phyloP scores from a whole-genome alignment of 1,140 invertebrate species.

The Orussus abietinus region DNA sequence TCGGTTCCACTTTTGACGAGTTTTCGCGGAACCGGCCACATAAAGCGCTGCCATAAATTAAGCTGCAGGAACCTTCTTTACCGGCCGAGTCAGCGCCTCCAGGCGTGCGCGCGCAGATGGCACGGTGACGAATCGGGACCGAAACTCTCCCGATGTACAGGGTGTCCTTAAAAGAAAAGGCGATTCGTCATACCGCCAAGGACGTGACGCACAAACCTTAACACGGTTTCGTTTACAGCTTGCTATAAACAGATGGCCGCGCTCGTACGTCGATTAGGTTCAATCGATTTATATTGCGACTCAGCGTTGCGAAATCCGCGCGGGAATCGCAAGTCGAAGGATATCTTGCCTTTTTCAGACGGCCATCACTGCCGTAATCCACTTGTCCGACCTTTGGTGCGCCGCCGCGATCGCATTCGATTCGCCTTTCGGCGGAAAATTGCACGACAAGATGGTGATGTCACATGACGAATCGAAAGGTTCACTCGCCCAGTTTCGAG shows the following conservation, averaged over 20 bases:
- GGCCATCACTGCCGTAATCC: slow-evolving; percentile 19
- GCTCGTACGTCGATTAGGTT: slow-evolving; percentile 30
- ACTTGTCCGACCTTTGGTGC: no score
- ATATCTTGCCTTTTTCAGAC: slow-evolving; percentile 32
- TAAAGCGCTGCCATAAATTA: no score
- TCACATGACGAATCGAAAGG: slow-evolving; percentile 11
- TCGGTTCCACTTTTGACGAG: no score
- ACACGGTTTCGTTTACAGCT: slow-evolving; percentile 31
- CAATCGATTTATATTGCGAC: slow-evolving; percentile 29
- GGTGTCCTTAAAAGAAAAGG: no score
- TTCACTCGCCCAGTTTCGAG: background rate
- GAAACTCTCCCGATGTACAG: no score
- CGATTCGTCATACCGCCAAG: slow-evolving; percentile 14
- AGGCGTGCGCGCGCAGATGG: no score
- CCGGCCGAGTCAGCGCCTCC: no score
- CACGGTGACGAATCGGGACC: no score
- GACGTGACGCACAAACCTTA: slow-evolving; percentile 23
- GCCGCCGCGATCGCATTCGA: no score
- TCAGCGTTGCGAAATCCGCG: slow-evolving; percentile 3
- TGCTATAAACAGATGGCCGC: slow-evolving; percentile 24
- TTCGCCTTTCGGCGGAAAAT: slow-evolving; percentile 18
- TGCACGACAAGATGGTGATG: slow-evolving; percentile 10
- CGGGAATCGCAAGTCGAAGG: slow-evolving; percentile 20
- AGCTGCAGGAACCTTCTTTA: no score
- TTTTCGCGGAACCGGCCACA: no score